A percentile compares a stretch with the other conserved stretches of the same genome.
phyloP scores from a whole-genome alignment of 2,888 invertebrate species.

The Morpho helenor region DNA sequence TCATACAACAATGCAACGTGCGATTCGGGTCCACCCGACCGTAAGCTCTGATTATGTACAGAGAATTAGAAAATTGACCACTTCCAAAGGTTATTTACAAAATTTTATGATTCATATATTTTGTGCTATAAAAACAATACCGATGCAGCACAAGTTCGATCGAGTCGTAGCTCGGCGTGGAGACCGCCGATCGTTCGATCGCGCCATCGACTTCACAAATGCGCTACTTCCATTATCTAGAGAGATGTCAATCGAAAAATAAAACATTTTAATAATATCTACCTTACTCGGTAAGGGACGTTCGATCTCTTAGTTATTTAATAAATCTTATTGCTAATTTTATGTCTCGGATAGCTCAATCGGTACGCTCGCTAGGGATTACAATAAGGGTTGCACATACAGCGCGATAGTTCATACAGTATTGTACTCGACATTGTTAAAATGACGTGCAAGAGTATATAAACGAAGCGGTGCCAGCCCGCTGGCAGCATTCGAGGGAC shows the following conservation, averaged over 20 bases:
- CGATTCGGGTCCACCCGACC: slow-evolving; percentile 70
- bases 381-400: slow-evolving; percentile 39
- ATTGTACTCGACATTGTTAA: slow-evolving; percentile 25
- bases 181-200: slow-evolving; percentile 16
- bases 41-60: slow-evolving; percentile 77
- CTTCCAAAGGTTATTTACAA: slow-evolving; percentile 74
- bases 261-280: slow-evolving; percentile 71
- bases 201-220: slow-evolving; percentile 26
- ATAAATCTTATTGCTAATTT: slow-evolving; percentile 77
- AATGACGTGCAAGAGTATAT: slow-evolving; percentile 56
- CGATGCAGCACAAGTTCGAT: slow-evolving; percentile 47
- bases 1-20: slow-evolving; percentile 66
- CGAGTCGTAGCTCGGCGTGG: slow-evolving; percentile 16
- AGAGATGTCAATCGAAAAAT: slow-evolving; percentile 70
- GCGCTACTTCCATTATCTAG: slow-evolving; percentile 49
- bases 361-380: slow-evolving; percentile 50
- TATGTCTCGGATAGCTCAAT: slow-evolving; percentile 67
- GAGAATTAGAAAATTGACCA: slow-evolving; percentile 77
- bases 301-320: slow-evolving; percentile 74
- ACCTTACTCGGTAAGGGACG: slow-evolving; percentile 80
- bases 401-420: slow-evolving; percentile 41
- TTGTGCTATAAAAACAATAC: slow-evolving; percentile 70
- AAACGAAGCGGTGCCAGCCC: slow-evolving; percentile 73
- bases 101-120: slow-evolving; percentile 57
- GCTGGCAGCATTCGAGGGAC: slow-evolving; percentile 47